These are phyloP conservation scores for Micrasema minimum DNA, from an alignment of 1,140 invertebrate species.

Conservation along the genomic window DNA sequence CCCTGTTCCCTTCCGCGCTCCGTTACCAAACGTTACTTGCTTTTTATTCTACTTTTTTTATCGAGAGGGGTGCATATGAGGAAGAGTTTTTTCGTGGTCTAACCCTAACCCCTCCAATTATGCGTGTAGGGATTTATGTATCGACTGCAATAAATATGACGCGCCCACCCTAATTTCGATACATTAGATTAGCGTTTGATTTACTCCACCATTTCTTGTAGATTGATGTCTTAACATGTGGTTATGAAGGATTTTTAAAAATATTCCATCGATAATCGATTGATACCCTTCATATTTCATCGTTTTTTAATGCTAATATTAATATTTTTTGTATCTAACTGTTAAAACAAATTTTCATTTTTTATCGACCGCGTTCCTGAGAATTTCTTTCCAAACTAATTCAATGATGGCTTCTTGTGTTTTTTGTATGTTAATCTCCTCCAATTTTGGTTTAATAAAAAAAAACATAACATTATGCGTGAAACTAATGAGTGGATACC, in stretches of 20 bases:
- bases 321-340: neutral
- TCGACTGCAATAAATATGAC: too few species aligned
- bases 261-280: conserved; percentile 24
- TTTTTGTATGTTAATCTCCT: conserved; percentile 18
- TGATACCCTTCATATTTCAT: conserved; percentile 6
- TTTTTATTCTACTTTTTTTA: too few species aligned
- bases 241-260: conserved; percentile 8
- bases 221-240: conserved; percentile 28
- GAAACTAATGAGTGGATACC: neutral
- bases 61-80: neutral
- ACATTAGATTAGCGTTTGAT: conserved; percentile 33
- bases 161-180: conserved; percentile 37
- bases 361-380: neutral
- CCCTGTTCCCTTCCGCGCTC: neutral
- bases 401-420: conserved; percentile 21
- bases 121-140: neutral
- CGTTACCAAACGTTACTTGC: neutral
- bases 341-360: neutral
- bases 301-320: conserved; percentile 38
- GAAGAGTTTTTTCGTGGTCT: neutral
- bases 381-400: neutral
- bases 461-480: neutral
- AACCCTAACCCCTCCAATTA: conserved; percentile 1
- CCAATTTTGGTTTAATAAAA: neutral
- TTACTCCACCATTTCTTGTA: neutral